phyloP scores from a whole-genome alignment of 2,113 vertebrate species.

The Prietella phreatophila region DNA sequence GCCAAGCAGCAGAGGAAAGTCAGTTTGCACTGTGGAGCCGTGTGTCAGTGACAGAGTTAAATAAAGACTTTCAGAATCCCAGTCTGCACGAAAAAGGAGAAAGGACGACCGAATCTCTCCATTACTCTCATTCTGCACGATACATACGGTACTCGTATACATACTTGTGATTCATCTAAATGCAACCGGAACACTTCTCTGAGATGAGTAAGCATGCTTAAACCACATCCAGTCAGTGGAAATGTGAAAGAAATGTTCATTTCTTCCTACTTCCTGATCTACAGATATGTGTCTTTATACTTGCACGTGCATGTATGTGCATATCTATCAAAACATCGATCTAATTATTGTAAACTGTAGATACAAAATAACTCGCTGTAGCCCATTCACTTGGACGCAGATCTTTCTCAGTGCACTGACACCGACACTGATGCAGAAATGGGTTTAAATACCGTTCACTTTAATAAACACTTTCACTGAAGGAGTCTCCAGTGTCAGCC shows the following conservation, averaged over 20 bases:
- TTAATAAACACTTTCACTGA: neutral
- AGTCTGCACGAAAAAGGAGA: neutral
- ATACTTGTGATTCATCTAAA: neutral
- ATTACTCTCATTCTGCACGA: neutral
- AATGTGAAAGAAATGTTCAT: neutral
- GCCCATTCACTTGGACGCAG: neutral
- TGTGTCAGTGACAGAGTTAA: neutral
- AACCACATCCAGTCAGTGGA: slow-evolving; percentile 3
- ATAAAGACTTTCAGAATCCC: slow-evolving; percentile 13
- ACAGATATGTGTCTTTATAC: neutral
- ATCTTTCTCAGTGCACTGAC: neutral
- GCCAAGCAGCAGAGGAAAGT: neutral
- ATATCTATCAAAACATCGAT: neutral
- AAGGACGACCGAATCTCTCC: neutral
- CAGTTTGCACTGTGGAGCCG: neutral
- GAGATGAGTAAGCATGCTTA: neutral
- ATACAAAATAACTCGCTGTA: neutral
- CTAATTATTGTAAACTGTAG: neutral
- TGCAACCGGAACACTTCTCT: neutral
- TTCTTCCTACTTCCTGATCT: neutral
- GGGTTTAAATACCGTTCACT: neutral
- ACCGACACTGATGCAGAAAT: neutral
- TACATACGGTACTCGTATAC: neutral
- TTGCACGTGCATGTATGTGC: neutral
- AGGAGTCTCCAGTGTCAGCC: neutral